Conservation (phyloP, 2,797 vertebrate species). For the Harpagifer antarcticus region DNA sequence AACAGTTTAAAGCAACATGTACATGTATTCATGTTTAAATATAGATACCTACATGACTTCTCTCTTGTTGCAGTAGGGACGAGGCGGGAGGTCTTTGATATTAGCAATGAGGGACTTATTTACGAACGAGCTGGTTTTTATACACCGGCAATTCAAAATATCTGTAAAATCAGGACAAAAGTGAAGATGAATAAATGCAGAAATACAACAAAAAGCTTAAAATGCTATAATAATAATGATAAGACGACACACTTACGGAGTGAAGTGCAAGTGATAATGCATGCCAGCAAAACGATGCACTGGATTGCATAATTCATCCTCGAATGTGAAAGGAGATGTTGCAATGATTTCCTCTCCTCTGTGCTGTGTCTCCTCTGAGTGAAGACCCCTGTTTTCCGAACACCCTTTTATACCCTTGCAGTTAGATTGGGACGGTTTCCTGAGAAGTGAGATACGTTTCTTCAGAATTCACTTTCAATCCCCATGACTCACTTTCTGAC, state of each 20-base stretch:
- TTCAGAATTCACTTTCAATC: background rate
- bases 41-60: conserved; percentile 74
- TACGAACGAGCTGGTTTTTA: accelerated
- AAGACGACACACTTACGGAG: background rate
- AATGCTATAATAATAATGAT: background rate
- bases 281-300: conserved; percentile 47
- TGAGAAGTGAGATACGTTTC: background rate
- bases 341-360: background rate
- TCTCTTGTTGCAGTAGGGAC: conserved; percentile 48
- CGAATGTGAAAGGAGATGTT: background rate
- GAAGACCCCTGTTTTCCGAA: background rate
- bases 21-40: background rate
- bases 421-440: background rate
- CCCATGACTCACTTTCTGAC: no score
- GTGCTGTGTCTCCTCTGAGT: background rate
- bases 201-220: accelerated
- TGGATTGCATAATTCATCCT: conserved; percentile 34
- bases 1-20: background rate
- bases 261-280: conserved; percentile 2
- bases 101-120: accelerated
- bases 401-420: conserved; percentile 1
- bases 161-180: background rate
- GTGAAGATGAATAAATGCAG: background rate
- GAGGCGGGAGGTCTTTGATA: accelerated
- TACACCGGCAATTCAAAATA: background rate